Percentiles rank a stretch among this genome's conserved stretches.
These are phyloP conservation scores for Poliocrania exsul DNA, from an alignment of 2,797 vertebrate genomes.

Conservation along the genomic window DNA sequence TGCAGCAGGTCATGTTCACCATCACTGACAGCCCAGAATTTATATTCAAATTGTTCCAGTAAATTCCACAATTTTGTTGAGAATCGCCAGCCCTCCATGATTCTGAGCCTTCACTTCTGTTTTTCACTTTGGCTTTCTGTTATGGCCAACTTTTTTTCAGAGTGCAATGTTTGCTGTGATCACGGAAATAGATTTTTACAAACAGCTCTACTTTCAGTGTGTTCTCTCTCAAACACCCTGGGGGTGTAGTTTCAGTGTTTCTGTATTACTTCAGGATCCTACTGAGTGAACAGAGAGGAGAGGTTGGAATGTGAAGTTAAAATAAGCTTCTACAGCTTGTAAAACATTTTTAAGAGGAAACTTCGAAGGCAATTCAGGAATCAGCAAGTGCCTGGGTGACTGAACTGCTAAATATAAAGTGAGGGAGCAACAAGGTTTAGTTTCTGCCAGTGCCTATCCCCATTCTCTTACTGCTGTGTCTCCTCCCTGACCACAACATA, in stretches of 20 bases:
- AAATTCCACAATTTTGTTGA: neutral
- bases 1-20: neutral
- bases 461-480: neutral
- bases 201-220: neutral
- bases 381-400: neutral
- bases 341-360: neutral
- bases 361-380: neutral
- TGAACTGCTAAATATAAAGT: neutral
- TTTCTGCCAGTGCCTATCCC: neutral
- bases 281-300: neutral
- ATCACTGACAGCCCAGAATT: neutral
- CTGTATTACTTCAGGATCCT: neutral
- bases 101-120: neutral
- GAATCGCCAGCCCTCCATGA: neutral
- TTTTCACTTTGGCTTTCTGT: neutral
- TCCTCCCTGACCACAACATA: neutral
- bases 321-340: neutral
- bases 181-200: neutral
- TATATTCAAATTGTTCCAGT: neutral
- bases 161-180: neutral
- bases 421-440: neutral
- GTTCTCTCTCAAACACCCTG: neutral
- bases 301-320: neutral
- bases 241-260: neutral
- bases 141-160: neutral